These are phyloP conservation scores for Ceriagrion tenellum DNA, from an alignment of 2,888 invertebrate genomes.

Conservation along the genomic window DNA sequence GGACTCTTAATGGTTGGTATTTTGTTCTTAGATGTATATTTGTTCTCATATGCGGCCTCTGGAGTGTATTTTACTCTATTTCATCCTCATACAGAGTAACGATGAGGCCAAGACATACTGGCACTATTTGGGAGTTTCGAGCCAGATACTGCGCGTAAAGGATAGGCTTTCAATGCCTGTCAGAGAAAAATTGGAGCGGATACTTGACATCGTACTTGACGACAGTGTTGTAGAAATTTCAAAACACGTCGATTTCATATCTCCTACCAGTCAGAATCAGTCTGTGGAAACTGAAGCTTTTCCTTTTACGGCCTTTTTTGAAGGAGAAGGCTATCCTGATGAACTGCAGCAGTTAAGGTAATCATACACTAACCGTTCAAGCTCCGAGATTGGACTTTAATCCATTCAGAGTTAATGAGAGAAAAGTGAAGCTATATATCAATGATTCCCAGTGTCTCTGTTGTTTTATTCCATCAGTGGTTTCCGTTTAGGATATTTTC, in stretches of 20 bases:
- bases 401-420: neutral
- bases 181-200: constrained; percentile 6
- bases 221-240: neutral
- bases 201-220: neutral
- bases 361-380: neutral
- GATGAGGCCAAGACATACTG: constrained; percentile 33
- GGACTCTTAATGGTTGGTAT: constrained; percentile 76
- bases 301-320: constrained; percentile 47
- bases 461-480: too few species aligned
- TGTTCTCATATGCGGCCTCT: neutral
- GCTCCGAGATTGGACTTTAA: too few species aligned
- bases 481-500: too few species aligned
- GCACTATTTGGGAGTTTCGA: constrained; percentile 56
- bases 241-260: neutral
- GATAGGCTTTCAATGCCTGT: neutral
- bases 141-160: neutral
- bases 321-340: neutral
- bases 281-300: constrained; percentile 37
- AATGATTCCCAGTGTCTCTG: neutral
- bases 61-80: neutral
- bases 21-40: neutral
- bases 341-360: constrained; percentile 50
- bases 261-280: neutral
- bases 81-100: neutral
- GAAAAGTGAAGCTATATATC: neutral